phyloP scores from a whole-genome alignment of 2,888 invertebrate genomes.

The Loripinus fragilis region DNA sequence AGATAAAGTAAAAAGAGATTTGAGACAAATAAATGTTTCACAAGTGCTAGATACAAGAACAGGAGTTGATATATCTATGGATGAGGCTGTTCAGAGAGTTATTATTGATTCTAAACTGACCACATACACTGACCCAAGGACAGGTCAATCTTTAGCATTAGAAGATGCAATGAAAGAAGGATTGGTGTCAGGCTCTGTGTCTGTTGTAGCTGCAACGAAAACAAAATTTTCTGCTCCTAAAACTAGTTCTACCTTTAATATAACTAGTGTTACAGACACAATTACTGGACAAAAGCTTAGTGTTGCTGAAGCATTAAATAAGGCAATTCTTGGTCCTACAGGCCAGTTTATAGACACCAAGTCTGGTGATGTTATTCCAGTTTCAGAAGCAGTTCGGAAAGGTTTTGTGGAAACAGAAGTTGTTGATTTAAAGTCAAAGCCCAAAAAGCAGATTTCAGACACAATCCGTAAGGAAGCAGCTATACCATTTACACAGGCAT shows the following conservation, averaged over 20 bases:
- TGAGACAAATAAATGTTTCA: constrained; percentile 67
- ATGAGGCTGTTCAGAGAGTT: constrained; percentile 91
- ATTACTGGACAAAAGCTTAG: constrained; percentile 90
- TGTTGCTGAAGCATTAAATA: constrained; percentile 92
- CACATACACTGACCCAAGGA: constrained; percentile 90
- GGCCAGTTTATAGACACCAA: constrained; percentile 92
- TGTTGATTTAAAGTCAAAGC: constrained; percentile 60
- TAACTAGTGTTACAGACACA: constrained; percentile 88
- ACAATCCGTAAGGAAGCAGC: constrained; percentile 83
- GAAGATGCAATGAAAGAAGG: constrained; percentile 92
- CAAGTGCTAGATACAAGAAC: constrained; percentile 90
- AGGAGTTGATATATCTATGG: constrained; percentile 91
- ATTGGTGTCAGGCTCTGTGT: constrained; percentile 92
- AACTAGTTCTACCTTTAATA: constrained; percentile 71
- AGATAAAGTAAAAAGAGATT: constrained; percentile 66
- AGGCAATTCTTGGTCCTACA: constrained; percentile 89
- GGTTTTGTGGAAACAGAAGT: constrained; percentile 88
- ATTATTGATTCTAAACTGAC: constrained; percentile 93
- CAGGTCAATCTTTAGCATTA: constrained; percentile 90
- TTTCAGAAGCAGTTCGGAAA: constrained; percentile 94
- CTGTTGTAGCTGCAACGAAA: constrained; percentile 82
- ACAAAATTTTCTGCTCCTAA: constrained; percentile 66
- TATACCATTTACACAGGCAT: constrained; percentile 88
- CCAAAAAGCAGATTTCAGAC: constrained; percentile 50
- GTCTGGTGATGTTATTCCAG: constrained; percentile 91